phyloP scores from a whole-genome alignment of 2,888 invertebrate genomes.

The Agriopis leucophaearia region DNA sequence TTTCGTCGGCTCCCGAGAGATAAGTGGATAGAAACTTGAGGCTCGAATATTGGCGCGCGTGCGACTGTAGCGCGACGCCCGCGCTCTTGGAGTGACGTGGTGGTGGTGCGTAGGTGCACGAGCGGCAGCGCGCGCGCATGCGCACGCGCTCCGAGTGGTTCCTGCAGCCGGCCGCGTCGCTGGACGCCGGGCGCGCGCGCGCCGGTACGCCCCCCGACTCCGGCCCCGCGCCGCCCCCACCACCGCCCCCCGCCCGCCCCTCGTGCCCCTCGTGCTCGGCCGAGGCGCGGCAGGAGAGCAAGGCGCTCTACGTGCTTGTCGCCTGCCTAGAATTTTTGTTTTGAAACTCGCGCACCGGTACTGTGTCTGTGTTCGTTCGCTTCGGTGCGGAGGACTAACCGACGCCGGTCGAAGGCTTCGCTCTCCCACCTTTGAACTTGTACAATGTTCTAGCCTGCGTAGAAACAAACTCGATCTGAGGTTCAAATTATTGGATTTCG shows the following conservation, averaged over 20 bases:
- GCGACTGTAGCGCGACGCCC: not conserved
- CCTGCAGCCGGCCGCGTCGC: conserved; percentile 89
- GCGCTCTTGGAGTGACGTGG: conserved; percentile 37
- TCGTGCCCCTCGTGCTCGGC: conserved; percentile 54
- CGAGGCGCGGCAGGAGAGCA: conserved; percentile 70
- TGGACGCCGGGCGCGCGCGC: conserved; percentile 78
- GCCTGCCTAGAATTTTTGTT: conserved; percentile 87
- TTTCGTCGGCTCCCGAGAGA: not conserved
- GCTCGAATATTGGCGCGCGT: not conserved
- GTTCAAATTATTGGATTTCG: not conserved
- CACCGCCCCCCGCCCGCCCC: conserved; percentile 43
- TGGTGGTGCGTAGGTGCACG: conserved; percentile 92
- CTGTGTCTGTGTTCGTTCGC: conserved; percentile 78
- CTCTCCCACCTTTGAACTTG: conserved; percentile 38
- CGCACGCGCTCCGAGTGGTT: conserved; percentile 99
- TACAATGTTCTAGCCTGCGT: no score
- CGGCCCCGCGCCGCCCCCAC: conserved; percentile 44
- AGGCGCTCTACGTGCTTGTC: conserved; percentile 83
- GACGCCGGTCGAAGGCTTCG: conserved; percentile 61
- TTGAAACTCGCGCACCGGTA: conserved; percentile 80
- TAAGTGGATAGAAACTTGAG: not conserved
- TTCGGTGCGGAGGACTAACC: conserved; percentile 78
- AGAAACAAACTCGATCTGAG: not conserved
- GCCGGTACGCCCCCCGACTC: conserved; percentile 72
- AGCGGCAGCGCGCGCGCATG: conserved; percentile 98